These are phyloP conservation scores for Drosophila diplacantha DNA, from an alignment of 2,888 invertebrate genomes.

Conservation along the genomic window DNA sequence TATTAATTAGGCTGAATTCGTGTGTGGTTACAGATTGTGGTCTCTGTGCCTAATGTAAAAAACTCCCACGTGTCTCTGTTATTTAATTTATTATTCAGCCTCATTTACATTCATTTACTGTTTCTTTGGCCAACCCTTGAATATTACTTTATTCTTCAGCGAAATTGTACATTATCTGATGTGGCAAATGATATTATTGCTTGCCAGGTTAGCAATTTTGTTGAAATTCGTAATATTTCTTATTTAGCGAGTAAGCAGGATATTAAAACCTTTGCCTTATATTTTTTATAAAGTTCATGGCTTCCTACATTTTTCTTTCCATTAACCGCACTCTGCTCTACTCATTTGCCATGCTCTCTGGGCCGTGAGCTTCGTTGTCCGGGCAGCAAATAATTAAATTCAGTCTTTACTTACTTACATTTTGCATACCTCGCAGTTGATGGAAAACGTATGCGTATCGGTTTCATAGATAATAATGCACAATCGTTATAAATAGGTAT, in stretches of 20 bases:
- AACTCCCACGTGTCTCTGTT: slow-evolving; percentile 34
- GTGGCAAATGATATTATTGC: not conserved
- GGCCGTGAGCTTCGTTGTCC: slow-evolving; percentile 17
- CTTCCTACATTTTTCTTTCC: slow-evolving; percentile 19
- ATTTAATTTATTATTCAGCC: slow-evolving; percentile 28
- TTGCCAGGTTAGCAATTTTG: not conserved
- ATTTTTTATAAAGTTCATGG: slow-evolving; percentile 6
- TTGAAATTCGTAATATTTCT: not conserved
- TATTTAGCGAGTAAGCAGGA: not conserved
- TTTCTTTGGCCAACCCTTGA: slow-evolving; percentile 28
- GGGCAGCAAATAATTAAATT: slow-evolving; percentile 24
- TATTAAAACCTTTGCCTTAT: slow-evolving; percentile 15
- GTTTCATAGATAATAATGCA: not conserved
- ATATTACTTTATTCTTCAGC: not conserved
- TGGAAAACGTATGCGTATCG: not conserved
- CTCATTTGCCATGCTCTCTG: slow-evolving; percentile 45
- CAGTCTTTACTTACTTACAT: slow-evolving; percentile 5
- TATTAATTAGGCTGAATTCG: slow-evolving; percentile 65
- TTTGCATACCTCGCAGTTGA: not conserved
- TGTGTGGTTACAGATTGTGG: slow-evolving; percentile 65
- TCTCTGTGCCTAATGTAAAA: slow-evolving; percentile 29
- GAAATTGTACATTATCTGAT: not conserved
- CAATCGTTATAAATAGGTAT: not conserved
- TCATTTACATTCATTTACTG: slow-evolving; percentile 30
- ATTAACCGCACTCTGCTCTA: slow-evolving; percentile 33